Evolutionary conservation across 2,113 vertebrate species (phyloP).

Genomic region (Xyliphius kryptos): DNA sequence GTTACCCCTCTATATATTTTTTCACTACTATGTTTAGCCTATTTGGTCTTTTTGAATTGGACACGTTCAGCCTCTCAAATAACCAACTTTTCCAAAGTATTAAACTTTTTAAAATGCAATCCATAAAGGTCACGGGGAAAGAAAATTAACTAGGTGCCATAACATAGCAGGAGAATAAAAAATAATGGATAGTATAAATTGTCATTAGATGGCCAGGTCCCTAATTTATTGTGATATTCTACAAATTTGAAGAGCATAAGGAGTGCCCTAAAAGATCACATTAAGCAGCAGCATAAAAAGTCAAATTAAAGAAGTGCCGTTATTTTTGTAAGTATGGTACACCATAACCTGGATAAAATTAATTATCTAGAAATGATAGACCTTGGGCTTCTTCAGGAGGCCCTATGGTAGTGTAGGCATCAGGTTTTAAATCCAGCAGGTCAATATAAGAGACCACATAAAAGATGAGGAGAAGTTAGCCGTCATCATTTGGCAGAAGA

Average conservation of each 20-base stretch:
- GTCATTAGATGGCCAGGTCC: constrained; percentile 86
- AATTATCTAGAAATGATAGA: constrained; percentile 82
- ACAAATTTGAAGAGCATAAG: constrained; percentile 77
- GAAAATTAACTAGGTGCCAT: constrained; percentile 80
- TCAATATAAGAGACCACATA: constrained; percentile 84
- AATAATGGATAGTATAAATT: constrained; percentile 93
- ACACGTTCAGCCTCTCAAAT: constrained; percentile 37
- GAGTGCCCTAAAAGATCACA: constrained; percentile 50
- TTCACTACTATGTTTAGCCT: constrained; percentile 1
- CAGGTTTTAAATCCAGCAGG: constrained; percentile 78
- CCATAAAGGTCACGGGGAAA: constrained; percentile 84
- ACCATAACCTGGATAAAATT: constrained; percentile 71
- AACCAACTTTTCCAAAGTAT: constrained; percentile 61
- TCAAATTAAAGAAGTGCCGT: constrained; percentile 66
- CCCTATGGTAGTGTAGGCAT: constrained; percentile 67
- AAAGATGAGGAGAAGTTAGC: constrained; percentile 84
- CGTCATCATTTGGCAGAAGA: constrained; percentile 87
- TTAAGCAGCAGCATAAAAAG: constrained; percentile 64
- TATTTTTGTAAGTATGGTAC: constrained; percentile 82
- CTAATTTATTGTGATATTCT: constrained; percentile 95
- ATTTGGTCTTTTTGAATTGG: constrained; percentile 32
- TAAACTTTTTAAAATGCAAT: constrained; percentile 72
- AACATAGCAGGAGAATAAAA: constrained; percentile 89
- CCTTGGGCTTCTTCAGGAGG: constrained; percentile 72
- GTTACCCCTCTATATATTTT: constrained; percentile 13